Conservation (phyloP, 2,113 vertebrate species). For the Prolemur simus region DNA sequence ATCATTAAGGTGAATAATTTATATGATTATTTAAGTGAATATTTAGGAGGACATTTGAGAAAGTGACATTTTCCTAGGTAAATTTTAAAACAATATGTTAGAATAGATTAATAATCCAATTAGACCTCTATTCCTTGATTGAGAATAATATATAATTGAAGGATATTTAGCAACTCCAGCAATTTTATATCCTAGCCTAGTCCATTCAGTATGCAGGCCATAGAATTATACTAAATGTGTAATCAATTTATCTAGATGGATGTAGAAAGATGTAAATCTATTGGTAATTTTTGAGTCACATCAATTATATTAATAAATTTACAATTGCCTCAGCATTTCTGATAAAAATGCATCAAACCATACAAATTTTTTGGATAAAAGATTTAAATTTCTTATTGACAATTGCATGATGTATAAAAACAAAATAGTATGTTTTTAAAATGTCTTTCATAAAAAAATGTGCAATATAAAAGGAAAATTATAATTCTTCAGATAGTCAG, state of each 20-base stretch:
- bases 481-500: neutral
- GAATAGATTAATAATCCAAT: neutral
- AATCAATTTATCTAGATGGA: neutral
- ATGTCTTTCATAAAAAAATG: slow-evolving; percentile 19
- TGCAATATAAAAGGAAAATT: neutral
- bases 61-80: neutral
- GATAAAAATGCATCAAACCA: neutral
- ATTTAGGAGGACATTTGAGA: slow-evolving; percentile 34
- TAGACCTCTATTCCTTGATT: neutral
- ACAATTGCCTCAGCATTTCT: neutral
- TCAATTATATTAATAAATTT: neutral
- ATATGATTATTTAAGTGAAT: neutral
- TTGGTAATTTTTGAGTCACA: neutral
- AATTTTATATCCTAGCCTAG: neutral
- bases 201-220: neutral
- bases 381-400: neutral
- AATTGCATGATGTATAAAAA: neutral
- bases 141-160: slow-evolving; percentile 4
- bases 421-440: neutral
- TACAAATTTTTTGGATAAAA: neutral
- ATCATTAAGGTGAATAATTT: neutral
- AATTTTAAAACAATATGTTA: neutral
- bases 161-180: neutral
- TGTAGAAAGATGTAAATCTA: neutral
- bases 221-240: neutral